phyloP scores from a whole-genome alignment of 2,888 invertebrate genomes.

The Nomada fucata region DNA sequence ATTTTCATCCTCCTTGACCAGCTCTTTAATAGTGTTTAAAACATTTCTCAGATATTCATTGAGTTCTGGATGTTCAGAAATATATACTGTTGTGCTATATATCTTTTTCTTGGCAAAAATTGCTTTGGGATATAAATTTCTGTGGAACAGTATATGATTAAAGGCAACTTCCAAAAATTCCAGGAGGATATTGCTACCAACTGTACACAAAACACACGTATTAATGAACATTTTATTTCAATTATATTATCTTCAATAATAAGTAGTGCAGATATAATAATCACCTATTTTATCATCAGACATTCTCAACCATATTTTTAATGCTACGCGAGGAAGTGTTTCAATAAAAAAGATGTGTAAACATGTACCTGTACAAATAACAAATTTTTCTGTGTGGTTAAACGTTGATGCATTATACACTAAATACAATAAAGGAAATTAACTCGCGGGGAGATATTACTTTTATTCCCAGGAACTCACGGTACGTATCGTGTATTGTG shows the following conservation, averaged over 20 bases:
- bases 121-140: slow-evolving; percentile 88
- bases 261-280: not conserved
- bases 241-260: not conserved
- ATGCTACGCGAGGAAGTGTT: not conserved
- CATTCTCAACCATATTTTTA: slow-evolving; percentile 53
- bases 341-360: not conserved
- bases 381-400: not conserved
- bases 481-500: not conserved
- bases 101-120: slow-evolving; percentile 88
- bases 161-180: slow-evolving; percentile 89
- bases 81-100: slow-evolving; percentile 87
- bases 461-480: not conserved
- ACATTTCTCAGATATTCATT: slow-evolving; percentile 85
- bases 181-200: slow-evolving; percentile 86
- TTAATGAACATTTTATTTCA: not conserved
- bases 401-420: not conserved
- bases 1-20: slow-evolving; percentile 85
- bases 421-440: not conserved
- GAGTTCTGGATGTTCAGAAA: slow-evolving; percentile 88
- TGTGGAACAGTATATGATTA: slow-evolving; percentile 87
- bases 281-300: slow-evolving; percentile 71
- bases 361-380: too few species aligned
- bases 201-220: slow-evolving; percentile 72
- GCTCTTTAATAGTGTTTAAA: slow-evolving; percentile 72
- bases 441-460: not conserved